Conservation (phyloP, 2,113 vertebrate species). For the Cephalophus harveyi region DNA sequence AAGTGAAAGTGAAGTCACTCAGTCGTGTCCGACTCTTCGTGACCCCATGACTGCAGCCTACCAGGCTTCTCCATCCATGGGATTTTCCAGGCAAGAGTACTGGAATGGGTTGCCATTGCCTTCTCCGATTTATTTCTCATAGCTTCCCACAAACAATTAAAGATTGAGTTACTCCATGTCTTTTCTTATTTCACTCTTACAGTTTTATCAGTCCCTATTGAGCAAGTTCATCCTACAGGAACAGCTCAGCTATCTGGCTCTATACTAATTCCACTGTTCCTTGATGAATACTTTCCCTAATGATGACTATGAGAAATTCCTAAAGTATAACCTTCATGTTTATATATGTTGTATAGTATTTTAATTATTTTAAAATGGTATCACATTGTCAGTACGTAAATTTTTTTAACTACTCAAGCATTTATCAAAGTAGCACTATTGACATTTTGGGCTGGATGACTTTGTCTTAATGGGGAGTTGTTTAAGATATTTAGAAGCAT, state of each 20-base stretch:
- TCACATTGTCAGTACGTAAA: not conserved
- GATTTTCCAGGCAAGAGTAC: no score
- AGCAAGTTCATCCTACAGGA: not conserved
- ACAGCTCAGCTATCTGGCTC: not conserved
- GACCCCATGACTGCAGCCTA: no score
- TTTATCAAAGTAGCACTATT: not conserved
- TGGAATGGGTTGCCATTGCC: no score
- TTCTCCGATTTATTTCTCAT: not conserved
- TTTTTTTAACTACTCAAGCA: not conserved
- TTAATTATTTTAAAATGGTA: not conserved
- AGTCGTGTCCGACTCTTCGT: accelerated
- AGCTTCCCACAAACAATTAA: not conserved
- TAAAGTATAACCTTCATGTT: not conserved
- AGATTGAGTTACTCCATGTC: not conserved
- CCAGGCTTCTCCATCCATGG: no score
- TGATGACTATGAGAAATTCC: not conserved
- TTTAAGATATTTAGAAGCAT: not conserved
- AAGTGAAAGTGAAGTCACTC: no score
- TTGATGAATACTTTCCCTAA: not conserved
- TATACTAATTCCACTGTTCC: not conserved
- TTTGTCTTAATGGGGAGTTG: not conserved
- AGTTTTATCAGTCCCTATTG: not conserved
- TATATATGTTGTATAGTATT: not conserved
- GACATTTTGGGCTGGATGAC: not conserved
- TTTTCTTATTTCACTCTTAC: not conserved